Evolutionary conservation across 1,140 invertebrate species (phyloP), one percentile per base, ranked within the genome.

Genomic region (Panulirus ornatus): DNA sequence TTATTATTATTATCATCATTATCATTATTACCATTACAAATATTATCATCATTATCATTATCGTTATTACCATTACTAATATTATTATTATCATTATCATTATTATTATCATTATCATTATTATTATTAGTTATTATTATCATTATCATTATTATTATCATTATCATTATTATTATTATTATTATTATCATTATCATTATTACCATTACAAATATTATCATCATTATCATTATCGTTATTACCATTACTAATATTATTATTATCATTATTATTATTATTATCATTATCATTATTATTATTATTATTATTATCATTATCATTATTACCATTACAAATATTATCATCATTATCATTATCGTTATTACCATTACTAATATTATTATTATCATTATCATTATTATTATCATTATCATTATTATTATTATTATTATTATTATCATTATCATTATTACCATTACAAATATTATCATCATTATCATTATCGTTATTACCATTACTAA

Each of bases 1-100:
- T 38, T 16, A 78, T 78, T 42, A 78, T 78, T 42, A 78, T 78
- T 42, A 42, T 78, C 27, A 78, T 78, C 27, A 78, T 78, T 42
- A 78, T 78, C 27, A 78, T 73, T 34, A 73, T 73, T 34, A 73
- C 27, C 30, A 73, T 73, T 34, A 73, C 27, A 8, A 73, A 11
- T 34, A 73, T 73, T 34, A 73, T 73, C 30, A 78, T 78, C 40
- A 78, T 78, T 42, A 78, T 78, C 27, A 78, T 78, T 78, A 78
- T 78, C 38, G 38, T 78, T 78, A 78, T 78, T 78, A 78, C 27
- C 38, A 42, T 78, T 38, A 34, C 38, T 34, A 38, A 11, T 42
- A 78, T 34, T 78, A 78, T 78, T 78, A 78, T 78, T 78, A 78
- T 78, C 40, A 78, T 78, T 78, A 78, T 78, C 30, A 73, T 22